These are phyloP conservation scores for Sitta carolinensis DNA, from an alignment of 2,797 vertebrate species.

Conservation along the genomic window DNA sequence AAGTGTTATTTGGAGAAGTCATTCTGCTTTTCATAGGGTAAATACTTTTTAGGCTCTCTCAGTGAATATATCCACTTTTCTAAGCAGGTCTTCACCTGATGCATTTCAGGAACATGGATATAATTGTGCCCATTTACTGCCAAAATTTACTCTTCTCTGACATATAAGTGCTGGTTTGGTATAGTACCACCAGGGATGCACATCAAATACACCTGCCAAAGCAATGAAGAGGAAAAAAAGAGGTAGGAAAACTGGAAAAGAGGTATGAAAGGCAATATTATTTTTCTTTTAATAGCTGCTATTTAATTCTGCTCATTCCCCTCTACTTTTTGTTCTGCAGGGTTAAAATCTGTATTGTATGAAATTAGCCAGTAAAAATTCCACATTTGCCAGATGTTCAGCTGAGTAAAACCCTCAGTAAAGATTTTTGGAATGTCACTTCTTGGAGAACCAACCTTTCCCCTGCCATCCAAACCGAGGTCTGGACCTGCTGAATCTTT, in stretches of 20 bases:
- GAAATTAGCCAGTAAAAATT: constrained; percentile 8
- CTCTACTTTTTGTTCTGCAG: constrained; percentile 9
- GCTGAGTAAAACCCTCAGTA: not conserved
- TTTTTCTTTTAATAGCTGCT: constrained; percentile 38
- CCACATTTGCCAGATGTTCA: not conserved
- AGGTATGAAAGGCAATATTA: not conserved
- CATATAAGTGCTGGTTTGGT: not conserved
- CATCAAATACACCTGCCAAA: constrained; percentile 12
- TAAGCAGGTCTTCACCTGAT: not conserved
- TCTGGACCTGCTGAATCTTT: not conserved
- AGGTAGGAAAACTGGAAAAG: not conserved
- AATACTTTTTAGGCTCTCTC: not conserved
- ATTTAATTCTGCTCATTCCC: constrained; percentile 14
- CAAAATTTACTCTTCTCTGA: not conserved
- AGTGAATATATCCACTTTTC: not conserved
- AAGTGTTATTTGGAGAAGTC: not conserved
- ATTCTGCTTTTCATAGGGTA: not conserved
- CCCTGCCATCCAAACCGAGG: not conserved
- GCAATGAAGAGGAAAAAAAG: not conserved
- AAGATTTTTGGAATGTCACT: not conserved
- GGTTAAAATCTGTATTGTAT: constrained; percentile 9
- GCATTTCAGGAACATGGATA: not conserved
- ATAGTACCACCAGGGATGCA: not conserved
- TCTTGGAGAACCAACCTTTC: not conserved
- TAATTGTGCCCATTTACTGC: not conserved